Percentiles rank a stretch among this genome's conserved stretches.
phyloP scores from a whole-genome alignment of 2,888 invertebrate genomes.

The Torymus auratus region DNA sequence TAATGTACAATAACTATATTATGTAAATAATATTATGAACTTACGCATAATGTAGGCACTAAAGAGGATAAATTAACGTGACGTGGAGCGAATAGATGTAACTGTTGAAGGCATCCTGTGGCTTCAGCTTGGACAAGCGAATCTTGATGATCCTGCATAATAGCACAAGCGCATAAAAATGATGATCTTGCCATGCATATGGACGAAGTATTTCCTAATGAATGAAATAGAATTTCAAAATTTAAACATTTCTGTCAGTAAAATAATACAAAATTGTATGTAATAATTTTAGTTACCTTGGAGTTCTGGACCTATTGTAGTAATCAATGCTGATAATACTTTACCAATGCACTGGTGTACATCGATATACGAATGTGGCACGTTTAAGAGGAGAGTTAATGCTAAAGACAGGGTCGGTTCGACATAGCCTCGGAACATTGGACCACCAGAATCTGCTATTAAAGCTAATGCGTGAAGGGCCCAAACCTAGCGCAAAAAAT shows the following conservation, averaged over 20 bases:
- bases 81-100: conserved; percentile 97
- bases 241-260: conserved; percentile 2
- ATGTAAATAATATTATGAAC: conserved; percentile 71
- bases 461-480: conserved; percentile 95
- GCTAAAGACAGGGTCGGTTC: conserved; percentile 94
- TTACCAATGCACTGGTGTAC: conserved; percentile 96
- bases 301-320: conserved; percentile 98
- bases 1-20: too few relatives aligned
- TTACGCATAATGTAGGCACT: conserved; percentile 94
- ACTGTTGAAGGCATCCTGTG: conserved; percentile 95
- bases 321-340: conserved; percentile 95
- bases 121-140: conserved; percentile 97
- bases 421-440: conserved; percentile 98
- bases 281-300: conserved; percentile 81
- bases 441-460: conserved; percentile 98
- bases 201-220: conserved; percentile 83
- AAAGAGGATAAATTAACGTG: conserved; percentile 95
- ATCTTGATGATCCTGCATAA: conserved; percentile 93
- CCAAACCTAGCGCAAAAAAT: conserved; percentile 85
- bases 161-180: conserved; percentile 94
- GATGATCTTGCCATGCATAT: conserved; percentile 88
- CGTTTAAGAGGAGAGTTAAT: conserved; percentile 91
- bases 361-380: conserved; percentile 94
- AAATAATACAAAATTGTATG: conserved; percentile 28
- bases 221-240: conserved; percentile 7